Conservation (phyloP, 2,888 invertebrate genomes). For the Nudaria mundana region DNA sequence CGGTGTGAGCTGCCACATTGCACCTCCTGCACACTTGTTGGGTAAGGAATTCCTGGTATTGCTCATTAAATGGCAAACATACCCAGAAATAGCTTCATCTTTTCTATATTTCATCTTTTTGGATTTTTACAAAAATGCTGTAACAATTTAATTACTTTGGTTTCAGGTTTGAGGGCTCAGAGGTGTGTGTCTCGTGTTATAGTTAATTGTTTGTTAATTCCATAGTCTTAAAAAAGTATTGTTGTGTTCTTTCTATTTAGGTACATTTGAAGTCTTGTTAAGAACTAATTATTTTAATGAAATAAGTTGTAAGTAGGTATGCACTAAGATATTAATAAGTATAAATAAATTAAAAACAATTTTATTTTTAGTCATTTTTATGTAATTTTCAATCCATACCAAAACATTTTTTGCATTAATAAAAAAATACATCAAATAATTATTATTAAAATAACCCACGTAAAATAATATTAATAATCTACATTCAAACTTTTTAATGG, state of each 20-base stretch:
- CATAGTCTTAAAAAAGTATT: slow-evolving; percentile 5
- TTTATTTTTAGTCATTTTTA: slow-evolving; percentile 31
- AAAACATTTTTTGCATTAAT: slow-evolving; percentile 28
- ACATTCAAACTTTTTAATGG: too few relatives aligned
- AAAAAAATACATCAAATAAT: slow-evolving; percentile 12
- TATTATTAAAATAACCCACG: slow-evolving; percentile 4
- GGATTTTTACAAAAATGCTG: too few relatives aligned
- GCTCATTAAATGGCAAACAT: too few relatives aligned
- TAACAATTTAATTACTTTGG: background rate
- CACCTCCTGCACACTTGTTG: slow-evolving; percentile 48
- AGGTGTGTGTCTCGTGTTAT: slow-evolving; percentile 69
- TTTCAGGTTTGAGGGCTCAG: slow-evolving; percentile 60
- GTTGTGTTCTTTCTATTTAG: slow-evolving; percentile 7
- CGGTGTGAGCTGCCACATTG: slow-evolving; percentile 50
- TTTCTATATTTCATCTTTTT: too few relatives aligned
- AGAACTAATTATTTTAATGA: slow-evolving; percentile 2
- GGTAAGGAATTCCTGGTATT: slow-evolving; percentile 34
- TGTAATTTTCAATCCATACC: slow-evolving; percentile 40
- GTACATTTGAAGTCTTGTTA: slow-evolving; percentile 3
- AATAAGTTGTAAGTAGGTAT: slow-evolving; percentile 27
- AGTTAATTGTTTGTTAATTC: slow-evolving; percentile 28
- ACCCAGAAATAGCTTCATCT: too few relatives aligned
- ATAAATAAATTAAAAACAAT: slow-evolving; percentile 30
- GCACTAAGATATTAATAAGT: slow-evolving; percentile 21
- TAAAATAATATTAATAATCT: background rate